phyloP scores from a whole-genome alignment of 1,140 invertebrate genomes.

The Drosophila paulistorum region DNA sequence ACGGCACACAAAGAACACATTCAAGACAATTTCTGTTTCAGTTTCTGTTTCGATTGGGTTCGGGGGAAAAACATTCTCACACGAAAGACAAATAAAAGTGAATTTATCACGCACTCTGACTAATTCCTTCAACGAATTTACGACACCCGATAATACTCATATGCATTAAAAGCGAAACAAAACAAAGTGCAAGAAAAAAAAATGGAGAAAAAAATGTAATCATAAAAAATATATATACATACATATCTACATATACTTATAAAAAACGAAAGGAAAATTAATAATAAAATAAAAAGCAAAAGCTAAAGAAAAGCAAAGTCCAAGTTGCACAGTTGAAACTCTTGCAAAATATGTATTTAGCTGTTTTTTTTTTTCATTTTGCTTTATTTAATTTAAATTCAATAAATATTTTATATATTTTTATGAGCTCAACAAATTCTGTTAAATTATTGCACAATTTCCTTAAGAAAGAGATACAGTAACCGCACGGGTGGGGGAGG shows the following conservation, averaged over 20 bases:
- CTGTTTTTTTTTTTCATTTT: conserved; percentile 26
- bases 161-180: conserved; percentile 4
- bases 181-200: conserved; percentile 18
- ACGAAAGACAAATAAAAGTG: conserved; percentile 77
- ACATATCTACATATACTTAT: too few relatives aligned
- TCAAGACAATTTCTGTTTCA: conserved; percentile 34
- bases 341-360: conserved; percentile 49
- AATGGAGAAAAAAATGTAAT: conserved; percentile 23
- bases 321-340: conserved; percentile 25
- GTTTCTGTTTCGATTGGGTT: neutral
- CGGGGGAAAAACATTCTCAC: conserved; percentile 62
- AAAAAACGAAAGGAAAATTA: conserved; percentile 8
- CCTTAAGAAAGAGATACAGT: neutral
- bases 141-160: conserved; percentile 65
- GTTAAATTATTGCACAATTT: conserved; percentile 65
- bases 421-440: conserved; percentile 57
- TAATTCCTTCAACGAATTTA: conserved; percentile 65
- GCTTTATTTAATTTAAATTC: conserved; percentile 60
- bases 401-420: conserved; percentile 73
- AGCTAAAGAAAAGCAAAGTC: conserved; percentile 34
- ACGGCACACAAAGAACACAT: conserved; percentile 64
- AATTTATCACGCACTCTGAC: conserved; percentile 79
- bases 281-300: conserved; percentile 19
- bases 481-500: neutral
- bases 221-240: too few relatives aligned